Percentiles rank a stretch among this genome's conserved stretches.
phyloP scores from a whole-genome alignment of 1,140 invertebrate genomes.

The Drosophila bocqueti region DNA sequence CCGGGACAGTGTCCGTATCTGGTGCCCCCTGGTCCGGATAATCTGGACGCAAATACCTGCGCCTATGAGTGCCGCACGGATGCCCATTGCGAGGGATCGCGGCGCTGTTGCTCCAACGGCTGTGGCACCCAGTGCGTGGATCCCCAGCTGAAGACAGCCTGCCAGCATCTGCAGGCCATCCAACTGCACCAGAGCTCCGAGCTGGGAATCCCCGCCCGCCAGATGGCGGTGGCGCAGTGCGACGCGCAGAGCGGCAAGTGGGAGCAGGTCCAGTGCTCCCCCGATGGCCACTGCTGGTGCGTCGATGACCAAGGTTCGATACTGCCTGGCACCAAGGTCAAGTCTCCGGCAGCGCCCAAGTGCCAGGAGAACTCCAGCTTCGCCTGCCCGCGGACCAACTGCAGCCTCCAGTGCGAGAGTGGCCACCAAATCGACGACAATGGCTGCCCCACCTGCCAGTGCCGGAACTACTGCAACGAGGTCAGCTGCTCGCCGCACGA shows the following conservation, averaged over 20 bases:
- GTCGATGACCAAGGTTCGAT: slow-evolving; percentile 94
- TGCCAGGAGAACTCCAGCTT: slow-evolving; percentile 86
- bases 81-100: slow-evolving; percentile 89
- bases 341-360: slow-evolving; percentile 73
- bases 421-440: slow-evolving; percentile 89
- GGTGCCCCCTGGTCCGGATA: slow-evolving; percentile 89
- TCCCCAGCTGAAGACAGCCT: slow-evolving; percentile 91
- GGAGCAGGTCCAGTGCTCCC: slow-evolving; percentile 91
- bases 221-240: slow-evolving; percentile 93
- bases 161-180: slow-evolving; percentile 89
- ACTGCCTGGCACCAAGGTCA: slow-evolving; percentile 87
- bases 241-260: slow-evolving; percentile 90
- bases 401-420: slow-evolving; percentile 88
- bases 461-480: slow-evolving; percentile 91
- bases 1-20: slow-evolving; percentile 93
- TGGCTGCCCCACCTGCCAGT: slow-evolving; percentile 91
- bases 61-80: slow-evolving; percentile 92
- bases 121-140: slow-evolving; percentile 93
- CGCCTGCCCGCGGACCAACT: slow-evolving; percentile 87
- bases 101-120: slow-evolving; percentile 93
- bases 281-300: slow-evolving; percentile 94
- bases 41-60: slow-evolving; percentile 87
- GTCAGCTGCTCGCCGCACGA: slow-evolving; percentile 90
- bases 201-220: slow-evolving; percentile 89
- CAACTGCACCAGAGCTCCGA: slow-evolving; percentile 91